Evolutionary conservation across 2,888 invertebrate species (phyloP), one percentile per base, ranked within the genome.

Genomic region (Meganola albula): DNA sequence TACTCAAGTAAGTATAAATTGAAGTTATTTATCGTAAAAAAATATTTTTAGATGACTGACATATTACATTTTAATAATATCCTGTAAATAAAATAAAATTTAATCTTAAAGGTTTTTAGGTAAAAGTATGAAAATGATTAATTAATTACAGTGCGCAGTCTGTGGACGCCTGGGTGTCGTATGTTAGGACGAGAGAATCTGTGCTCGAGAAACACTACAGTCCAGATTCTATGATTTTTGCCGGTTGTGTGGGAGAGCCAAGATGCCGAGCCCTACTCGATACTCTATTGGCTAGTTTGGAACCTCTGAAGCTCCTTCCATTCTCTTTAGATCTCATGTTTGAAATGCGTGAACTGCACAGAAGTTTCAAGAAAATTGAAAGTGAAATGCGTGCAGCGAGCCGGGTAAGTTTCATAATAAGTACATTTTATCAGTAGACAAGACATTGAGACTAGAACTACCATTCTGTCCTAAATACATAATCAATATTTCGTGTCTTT

Each of bases 131-230:
- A 4, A n/a, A 10, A 29, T 13, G 8, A 5, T 4, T 16, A 16
- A 34, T 38, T 26, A 12, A 11, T 43, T 45, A 24, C 82, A 93
- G 93, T 74, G 90, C 95, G 33, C 89, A 93, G 48, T 93, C 95
- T n/a, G 86, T 97, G 51, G 96, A 96, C 59, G 95, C 95, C 16
- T 97, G 96, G 96, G 89, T 95, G 46, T 93, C 93, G 35, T 96
- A 95, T 67, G 87, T 96, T 31, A 89, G 94, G 47, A 93, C 95
- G 8, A 89, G 96, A 46, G 96, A 96, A 69, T 91, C 92, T 10
- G 89, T 95, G 10, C 82, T 96, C 29, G 89, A 90, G 23, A 93
- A 93, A 60, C 94, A 96, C 69, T 97, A 96, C 75, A 89, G 88
- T 3, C 87, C 90, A 5, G 91, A 91, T 57, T 92, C 94, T 27